These are phyloP conservation scores for Gari tellinella DNA, from an alignment of 2,888 invertebrate species.

Conservation along the genomic window DNA sequence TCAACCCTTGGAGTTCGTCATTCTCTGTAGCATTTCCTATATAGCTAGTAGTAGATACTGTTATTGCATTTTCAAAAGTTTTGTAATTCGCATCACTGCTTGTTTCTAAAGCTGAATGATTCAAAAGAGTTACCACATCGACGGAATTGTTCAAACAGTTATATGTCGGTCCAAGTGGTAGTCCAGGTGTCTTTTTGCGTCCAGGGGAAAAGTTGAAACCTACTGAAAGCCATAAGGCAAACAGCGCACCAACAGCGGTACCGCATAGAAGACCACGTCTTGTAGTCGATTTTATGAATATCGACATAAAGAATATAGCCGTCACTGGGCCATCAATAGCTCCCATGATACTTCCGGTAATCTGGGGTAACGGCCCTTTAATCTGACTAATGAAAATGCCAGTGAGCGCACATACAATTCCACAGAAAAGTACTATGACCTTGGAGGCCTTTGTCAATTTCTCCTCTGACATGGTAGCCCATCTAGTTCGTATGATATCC, in stretches of 20 bases:
- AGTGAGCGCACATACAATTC: slow-evolving; percentile 4
- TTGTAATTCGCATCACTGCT: too few species aligned
- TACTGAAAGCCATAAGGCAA: slow-evolving; percentile 14
- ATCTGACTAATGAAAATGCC: slow-evolving; percentile 4
- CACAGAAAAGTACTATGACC: slow-evolving; percentile 2
- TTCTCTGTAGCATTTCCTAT: too few species aligned
- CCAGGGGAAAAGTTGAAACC: slow-evolving; percentile 14
- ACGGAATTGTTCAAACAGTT: slow-evolving; percentile 1
- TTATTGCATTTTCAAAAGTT: too few species aligned
- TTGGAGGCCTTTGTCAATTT: slow-evolving; percentile 11
- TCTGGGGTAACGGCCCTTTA: slow-evolving; percentile 9
- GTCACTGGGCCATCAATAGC: slow-evolving; percentile 13
- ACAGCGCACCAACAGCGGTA: neutral
- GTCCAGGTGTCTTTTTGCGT: slow-evolving; percentile 6
- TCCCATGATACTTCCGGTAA: slow-evolving; percentile 8
- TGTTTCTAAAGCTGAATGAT: too few species aligned
- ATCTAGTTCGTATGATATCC: slow-evolving; percentile 1
- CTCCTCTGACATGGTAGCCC: neutral
- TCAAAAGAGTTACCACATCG: too few species aligned
- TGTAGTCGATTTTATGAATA: slow-evolving; percentile 3
- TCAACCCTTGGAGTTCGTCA: slow-evolving; percentile 27
- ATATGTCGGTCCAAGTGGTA: slow-evolving; percentile 12
- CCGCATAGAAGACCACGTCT: slow-evolving; percentile 3
- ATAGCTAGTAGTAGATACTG: too few species aligned
- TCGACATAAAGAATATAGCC: slow-evolving; percentile 19